Evolutionary conservation across 2,113 vertebrate species (phyloP).

Genomic region (Scartelaos histophorus): DNA sequence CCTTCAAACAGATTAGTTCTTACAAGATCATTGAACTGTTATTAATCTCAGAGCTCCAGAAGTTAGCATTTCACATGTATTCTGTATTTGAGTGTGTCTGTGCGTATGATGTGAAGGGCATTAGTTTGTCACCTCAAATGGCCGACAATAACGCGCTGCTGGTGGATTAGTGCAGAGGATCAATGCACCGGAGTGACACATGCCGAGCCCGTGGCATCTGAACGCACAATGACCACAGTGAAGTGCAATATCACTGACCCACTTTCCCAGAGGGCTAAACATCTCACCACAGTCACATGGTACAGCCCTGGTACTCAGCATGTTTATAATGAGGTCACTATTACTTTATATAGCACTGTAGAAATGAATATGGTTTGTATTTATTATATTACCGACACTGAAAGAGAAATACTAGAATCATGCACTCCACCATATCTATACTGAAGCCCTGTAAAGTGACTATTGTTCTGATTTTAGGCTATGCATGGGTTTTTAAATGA

Average conservation of each 20-base stretch:
- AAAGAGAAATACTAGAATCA: too few species aligned
- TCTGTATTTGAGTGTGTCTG: not conserved
- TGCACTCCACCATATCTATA: too few species aligned
- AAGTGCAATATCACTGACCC: conserved; percentile 5
- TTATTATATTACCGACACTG: not conserved
- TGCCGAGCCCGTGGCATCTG: conserved; percentile 33
- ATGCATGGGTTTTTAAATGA: too few species aligned
- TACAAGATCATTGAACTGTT: not conserved
- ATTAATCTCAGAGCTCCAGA: not conserved
- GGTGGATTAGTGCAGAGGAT: conserved; percentile 44
- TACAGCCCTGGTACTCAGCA: not conserved
- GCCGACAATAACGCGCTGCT: conserved; percentile 41
- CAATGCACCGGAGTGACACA: conserved; percentile 32
- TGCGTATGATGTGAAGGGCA: conserved; percentile 16
- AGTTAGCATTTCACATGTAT: not conserved
- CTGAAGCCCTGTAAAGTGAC: too few species aligned
- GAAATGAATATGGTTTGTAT: not conserved
- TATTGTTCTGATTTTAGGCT: too few species aligned
- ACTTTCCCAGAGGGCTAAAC: conserved; percentile 17
- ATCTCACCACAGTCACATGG: not conserved
- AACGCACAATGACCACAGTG: conserved; percentile 7
- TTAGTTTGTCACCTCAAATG: conserved; percentile 27
- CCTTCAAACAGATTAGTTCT: not conserved
- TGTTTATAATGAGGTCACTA: not conserved
- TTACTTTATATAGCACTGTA: not conserved